Base-by-base conservation (phyloP, 2,888 invertebrate genomes). In the Dryadula phaetusa region DNA sequence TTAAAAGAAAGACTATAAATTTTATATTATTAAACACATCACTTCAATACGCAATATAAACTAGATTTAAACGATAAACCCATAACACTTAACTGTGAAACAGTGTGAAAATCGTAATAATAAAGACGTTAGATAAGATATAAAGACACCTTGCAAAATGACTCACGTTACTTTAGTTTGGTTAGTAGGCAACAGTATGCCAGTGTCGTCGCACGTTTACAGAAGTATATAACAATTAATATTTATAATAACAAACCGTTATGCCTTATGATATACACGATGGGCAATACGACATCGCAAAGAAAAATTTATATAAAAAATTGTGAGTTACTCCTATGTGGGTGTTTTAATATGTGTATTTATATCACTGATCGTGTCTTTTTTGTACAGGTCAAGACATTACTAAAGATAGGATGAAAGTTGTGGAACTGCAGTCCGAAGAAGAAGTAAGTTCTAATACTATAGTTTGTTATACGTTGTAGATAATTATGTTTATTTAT, bases 321-420 rank as follows among this genome's bases (percentile, higher is more conserved):
- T 74, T 87, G 91, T 91, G 84, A 88, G 91, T 87, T 88, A 83
- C 82, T 83, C 82, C 70, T 72, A 74, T 16, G 42, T 58, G 37
- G 56, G 46, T 66, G 25, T 66, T 46, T 62, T 56, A 25, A 46
- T 66, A 49, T 63, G 28, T 25, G 58, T 65, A 49, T 65, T 58
- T 65, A 58, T 65, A 60, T 49, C 28, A 60, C 73, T 73, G 69
- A 74, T 72, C 69, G 75, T 72, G 76, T 75, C 72, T 74, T 76
- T 76, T 84, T 83, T 87, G 82, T 84, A 67, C 83, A 93, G 93
- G 93, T 83, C 93, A 93, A 82, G 93, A 93, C 77, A 87, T 90
- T 79, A 92, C 85, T 79, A 92, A 88, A 81, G 93, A 93, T 69
- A 92, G 92, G 81, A 88, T 93, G 85, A 92, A 89, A 84, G 88